A percentile compares a stretch with the other conserved stretches of the same genome.
phyloP scores from a whole-genome alignment of 2,797 vertebrate genomes.

The Leptatherina wallacei region DNA sequence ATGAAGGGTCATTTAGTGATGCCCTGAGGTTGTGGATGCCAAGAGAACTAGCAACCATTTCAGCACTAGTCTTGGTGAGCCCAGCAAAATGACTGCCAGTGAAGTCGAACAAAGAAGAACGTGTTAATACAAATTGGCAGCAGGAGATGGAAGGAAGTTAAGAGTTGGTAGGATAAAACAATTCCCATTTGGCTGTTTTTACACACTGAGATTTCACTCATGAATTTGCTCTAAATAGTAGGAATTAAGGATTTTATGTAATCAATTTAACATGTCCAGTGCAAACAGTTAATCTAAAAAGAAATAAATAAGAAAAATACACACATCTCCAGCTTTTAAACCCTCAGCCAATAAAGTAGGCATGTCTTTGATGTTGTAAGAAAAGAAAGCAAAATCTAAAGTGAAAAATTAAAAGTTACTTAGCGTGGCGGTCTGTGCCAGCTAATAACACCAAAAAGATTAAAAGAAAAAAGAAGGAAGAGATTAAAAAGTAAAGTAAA shows the following conservation, averaged over 20 bases:
- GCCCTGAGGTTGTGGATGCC: slow-evolving; percentile 43
- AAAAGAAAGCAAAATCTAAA: slow-evolving; percentile 13
- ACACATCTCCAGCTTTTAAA: slow-evolving; percentile 13
- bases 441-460: slow-evolving; percentile 24
- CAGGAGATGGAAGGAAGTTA: slow-evolving; percentile 1
- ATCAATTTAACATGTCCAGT: background rate
- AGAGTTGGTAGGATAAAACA: background rate
- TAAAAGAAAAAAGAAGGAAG: background rate
- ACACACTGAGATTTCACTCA: background rate
- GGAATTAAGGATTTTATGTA: background rate
- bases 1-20: slow-evolving; percentile 66
- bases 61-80: slow-evolving; percentile 26
- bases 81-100: slow-evolving; percentile 30
- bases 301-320: background rate
- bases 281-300: slow-evolving; percentile 2
- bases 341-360: background rate
- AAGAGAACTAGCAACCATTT: slow-evolving; percentile 33
- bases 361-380: slow-evolving; percentile 19
- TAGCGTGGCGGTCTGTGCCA: slow-evolving; percentile 4
- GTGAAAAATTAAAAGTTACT: slow-evolving; percentile 16
- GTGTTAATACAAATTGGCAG: slow-evolving; percentile 13
- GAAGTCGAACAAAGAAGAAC: slow-evolving; percentile 11
- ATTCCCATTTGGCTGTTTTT: background rate
- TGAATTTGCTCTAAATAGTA: background rate
- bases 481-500: slow-evolving; percentile 33